Base-by-base conservation (phyloP, 2,113 vertebrate genomes). In the Rhinolophus sinicus region DNA sequence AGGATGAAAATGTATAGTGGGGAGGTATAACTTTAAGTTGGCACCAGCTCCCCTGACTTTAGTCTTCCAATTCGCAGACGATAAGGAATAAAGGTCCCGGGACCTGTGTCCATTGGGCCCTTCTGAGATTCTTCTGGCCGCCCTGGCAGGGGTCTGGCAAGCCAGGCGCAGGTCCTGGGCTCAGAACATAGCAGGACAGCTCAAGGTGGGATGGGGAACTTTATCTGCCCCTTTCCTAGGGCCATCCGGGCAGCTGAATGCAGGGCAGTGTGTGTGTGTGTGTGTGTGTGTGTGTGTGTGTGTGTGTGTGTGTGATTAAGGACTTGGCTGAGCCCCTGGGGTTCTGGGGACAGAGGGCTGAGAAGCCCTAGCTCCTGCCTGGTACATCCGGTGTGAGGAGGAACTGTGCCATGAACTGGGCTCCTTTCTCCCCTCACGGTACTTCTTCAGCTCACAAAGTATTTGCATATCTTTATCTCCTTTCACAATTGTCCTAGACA, bases 81-180 rank as follows among this genome's bases (percentile, higher is more conserved):
- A 52, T 10, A 4, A 33, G 21, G 14, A 58, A 21, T 15, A 26
- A 30, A 44, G 24, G 30, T 6, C 44, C 40, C 0, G 0, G 58
- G 33, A 64, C 56, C 47, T 8, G 0, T 28, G 40, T 35, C 15
- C 21, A 1, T 78, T 64, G 2, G 0, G n/a, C 70, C 47, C 50
- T 7, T 14, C 15, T 9, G 94, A 81, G 82, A 65, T 38, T 19
- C 80, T 84, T 78, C 54, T 12, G 70, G 14, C 24, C 1, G 1
- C 73, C 40, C 14, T 12, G 62, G n/a, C n/a, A 38, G 33, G 52
- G 9, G 21, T 30, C 62, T 30, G 22, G 76, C 4, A 26, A 69
- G 56, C 28, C 28, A n/a, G 62, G 30, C 28, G 35, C 40, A 44
- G 90, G 64, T 21, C 50, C 26, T 28, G 35, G 75, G 38, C 82